These are phyloP conservation scores for Synergus umbraculus DNA, from an alignment of 2,888 invertebrate species.

Conservation along the genomic window DNA sequence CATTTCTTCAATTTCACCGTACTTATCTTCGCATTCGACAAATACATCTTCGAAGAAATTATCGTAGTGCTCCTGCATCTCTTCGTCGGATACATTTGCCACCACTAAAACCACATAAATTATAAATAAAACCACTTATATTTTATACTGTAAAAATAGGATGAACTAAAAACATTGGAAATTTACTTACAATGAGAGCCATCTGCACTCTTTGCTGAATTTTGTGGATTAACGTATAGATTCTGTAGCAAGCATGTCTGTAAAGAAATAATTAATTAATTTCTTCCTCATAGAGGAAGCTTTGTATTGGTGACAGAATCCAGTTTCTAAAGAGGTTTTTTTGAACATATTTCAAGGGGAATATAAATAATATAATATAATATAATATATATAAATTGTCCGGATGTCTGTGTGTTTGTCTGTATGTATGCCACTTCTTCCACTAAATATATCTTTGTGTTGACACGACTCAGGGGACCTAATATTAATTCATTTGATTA, in stretches of 20 bases:
- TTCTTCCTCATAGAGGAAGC: too few species aligned
- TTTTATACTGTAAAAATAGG: not conserved
- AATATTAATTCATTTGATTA: too few species aligned
- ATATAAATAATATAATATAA: too few species aligned
- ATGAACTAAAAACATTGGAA: not conserved
- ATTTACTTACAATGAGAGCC: slow-evolving; percentile 91
- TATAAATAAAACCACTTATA: too few species aligned
- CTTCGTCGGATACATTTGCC: slow-evolving; percentile 96
- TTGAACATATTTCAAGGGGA: too few species aligned
- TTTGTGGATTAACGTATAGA: slow-evolving; percentile 98
- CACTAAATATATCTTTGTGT: too few species aligned
- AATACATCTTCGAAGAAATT: slow-evolving; percentile 99
- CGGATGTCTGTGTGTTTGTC: too few species aligned
- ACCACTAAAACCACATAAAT: slow-evolving; percentile 82
- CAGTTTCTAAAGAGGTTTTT: too few species aligned
- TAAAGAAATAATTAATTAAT: slow-evolving; percentile 60
- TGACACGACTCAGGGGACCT: too few species aligned
- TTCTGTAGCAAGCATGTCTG: slow-evolving; percentile 98
- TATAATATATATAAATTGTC: too few species aligned
- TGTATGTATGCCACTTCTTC: too few species aligned
- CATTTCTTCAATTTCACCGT: slow-evolving; percentile 99
- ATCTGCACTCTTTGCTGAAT: slow-evolving; percentile 98
- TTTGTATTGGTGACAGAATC: too few species aligned
- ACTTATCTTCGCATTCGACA: slow-evolving; percentile 98
- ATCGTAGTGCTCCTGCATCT: slow-evolving; percentile 99